phyloP scores from a whole-genome alignment of 2,797 vertebrate genomes.

The Artibeus lituratus region DNA sequence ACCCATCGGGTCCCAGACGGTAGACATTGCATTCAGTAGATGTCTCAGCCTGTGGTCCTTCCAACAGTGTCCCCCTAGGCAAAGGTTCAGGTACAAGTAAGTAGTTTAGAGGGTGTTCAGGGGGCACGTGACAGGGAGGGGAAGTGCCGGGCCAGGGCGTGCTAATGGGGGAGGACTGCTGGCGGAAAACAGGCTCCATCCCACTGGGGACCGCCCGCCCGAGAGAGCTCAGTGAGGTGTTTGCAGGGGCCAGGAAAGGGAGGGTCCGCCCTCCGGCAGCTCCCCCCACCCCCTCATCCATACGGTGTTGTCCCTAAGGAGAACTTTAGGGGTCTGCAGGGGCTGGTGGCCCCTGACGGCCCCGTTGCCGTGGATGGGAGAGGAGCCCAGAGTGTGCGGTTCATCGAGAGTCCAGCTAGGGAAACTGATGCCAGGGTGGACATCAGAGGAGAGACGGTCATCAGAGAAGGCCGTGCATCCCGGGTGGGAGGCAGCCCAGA shows the following conservation, averaged over 20 bases:
- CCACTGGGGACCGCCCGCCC: background rate
- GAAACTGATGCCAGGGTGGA: background rate
- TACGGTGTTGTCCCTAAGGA: background rate
- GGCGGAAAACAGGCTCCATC: rapidly evolving
- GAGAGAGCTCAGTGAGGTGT: background rate
- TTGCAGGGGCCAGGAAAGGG: background rate
- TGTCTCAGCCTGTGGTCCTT: background rate
- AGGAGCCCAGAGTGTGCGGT: background rate
- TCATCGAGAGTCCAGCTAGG: background rate
- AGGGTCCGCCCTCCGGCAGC: too few relatives aligned
- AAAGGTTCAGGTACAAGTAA: background rate
- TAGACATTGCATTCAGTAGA: background rate
- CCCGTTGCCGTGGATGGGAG: rapidly evolving
- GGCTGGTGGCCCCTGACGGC: background rate
- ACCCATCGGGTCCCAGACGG: background rate
- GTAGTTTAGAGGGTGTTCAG: background rate
- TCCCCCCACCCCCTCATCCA: background rate
- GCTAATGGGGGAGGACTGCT: background rate
- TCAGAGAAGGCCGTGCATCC: background rate
- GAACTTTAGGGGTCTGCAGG: background rate
- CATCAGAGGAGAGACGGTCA: background rate
- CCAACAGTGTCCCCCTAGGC: background rate
- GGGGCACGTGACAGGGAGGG: background rate
- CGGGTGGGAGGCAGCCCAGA: background rate
- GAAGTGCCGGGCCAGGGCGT: background rate